Evolutionary conservation across 2,113 vertebrate genomes (phyloP).

Genomic region (Ophthalmolycus amberensis): DNA sequence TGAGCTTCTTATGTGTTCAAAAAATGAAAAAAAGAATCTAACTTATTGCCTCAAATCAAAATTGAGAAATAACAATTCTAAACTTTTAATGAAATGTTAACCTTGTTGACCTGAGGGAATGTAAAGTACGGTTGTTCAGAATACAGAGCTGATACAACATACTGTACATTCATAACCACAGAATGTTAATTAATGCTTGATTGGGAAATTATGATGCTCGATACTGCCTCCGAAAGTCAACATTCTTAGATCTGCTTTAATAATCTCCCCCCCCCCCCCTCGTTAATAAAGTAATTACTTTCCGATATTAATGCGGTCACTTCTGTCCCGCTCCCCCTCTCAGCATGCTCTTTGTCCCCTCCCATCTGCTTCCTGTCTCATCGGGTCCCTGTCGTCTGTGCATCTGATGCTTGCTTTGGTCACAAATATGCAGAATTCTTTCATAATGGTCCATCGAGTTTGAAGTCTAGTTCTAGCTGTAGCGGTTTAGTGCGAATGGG

Average conservation of each 20-base stretch:
- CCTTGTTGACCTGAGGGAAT: conserved; percentile 8
- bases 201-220: neutral
- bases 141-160: conserved; percentile 1
- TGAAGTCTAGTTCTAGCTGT: neutral
- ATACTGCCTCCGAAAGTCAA: neutral
- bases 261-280: neutral
- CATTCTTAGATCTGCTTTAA: conserved; percentile 7
- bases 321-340: conserved; percentile 18
- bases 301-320: conserved; percentile 8
- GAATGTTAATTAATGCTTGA: neutral
- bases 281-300: conserved; percentile 17
- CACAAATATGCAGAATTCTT: neutral
- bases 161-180: neutral
- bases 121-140: neutral
- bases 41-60: conserved; percentile 2
- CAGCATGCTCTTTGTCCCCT: conserved; percentile 19
- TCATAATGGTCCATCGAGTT: neutral
- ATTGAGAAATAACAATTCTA: neutral
- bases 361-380: conserved; percentile 42
- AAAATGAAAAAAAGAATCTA: neutral
- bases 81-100: conserved; percentile 23
- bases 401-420: neutral
- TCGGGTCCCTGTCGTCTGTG: conserved; percentile 1
- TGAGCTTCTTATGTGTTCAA: neutral
- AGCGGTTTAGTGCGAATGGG: neutral